Evolutionary conservation across 1,140 invertebrate genomes (phyloP), one percentile per base, ranked within the genome.

Genomic region (Bacillus rossius): DNA sequence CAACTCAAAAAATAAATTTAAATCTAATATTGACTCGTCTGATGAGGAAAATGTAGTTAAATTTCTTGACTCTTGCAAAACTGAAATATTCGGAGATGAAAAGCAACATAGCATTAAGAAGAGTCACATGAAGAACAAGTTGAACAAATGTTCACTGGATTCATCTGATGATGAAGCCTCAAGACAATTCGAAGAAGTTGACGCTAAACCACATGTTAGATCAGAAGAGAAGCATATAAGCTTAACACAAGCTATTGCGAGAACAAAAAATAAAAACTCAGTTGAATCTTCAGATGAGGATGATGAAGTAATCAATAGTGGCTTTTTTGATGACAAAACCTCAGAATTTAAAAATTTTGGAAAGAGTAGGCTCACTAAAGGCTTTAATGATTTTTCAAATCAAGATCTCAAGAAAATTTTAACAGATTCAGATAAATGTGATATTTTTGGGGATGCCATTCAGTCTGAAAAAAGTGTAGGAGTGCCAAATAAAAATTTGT

Each of bases 271-370:
- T 5, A 55, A 38, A 23, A 59, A 17, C 2, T 42, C 58, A 16
- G 42, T 60, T 26, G 63, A 64, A 23, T 64, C 63, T 10, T 64
- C 63, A n/a, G 63, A 64, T 49, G 61, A 63, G 54, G 34, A 49
- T 43, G 1, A 25, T 40, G 37, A 45, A 34, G 29, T 34, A n/a
- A 49, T 49, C 14, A 55, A 55, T 4, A 45, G 22, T 42, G 34
- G 43, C 13, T 43, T 55, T 2, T 55, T 40, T 42, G 53, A 34
- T 19, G 48, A 50, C 13, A 34, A 50, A 29, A 50, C 14, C 45
- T 37, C n/a, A 55, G 38, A 16, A 19, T 20, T 45, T n/a, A 57
- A 57, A 26, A 49, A 26, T n/a, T 26, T 50, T 17, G 19, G 25
- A 13, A 57, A 48, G 55, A 57, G 38, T 34, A 48, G 37, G 20